Base-by-base conservation (phyloP, 2,888 invertebrate genomes). In the Sinotaia quadrata region DNA sequence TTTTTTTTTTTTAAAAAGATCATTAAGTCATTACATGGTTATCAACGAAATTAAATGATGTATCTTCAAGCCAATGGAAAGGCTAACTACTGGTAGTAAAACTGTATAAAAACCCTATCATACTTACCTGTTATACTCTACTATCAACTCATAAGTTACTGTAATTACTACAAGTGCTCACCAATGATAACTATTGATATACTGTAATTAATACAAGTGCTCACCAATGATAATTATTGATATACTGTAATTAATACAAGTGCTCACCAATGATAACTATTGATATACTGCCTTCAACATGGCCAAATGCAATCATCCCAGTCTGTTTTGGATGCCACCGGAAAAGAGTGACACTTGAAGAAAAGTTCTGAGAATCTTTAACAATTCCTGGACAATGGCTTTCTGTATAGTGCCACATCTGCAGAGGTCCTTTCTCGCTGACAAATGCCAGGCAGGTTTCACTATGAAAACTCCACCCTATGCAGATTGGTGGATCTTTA, bases 241-340 rank as follows among this genome's bases (percentile, higher is more conserved):
- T 21, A 47, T 24, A 47, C 3, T 12, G 47, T 21, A 4, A 7
- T 5, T 47, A 21, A 47, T 21, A 47, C 18, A 47, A 15, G n/a
- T 15, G 65, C 75, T 74, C 61, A 86, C 88, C 87, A 75, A 82
- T 72, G 36, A 72, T 69, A 62, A 84, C 78, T 34, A 87, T 68
- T n/a, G 88, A 87, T 21, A 89, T 62, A 52, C 84, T 84, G 24
- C 89, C 89, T 80, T 89, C 84, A 27, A 70, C 74, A 70, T 88
- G 88, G 1, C 89, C 89, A 57, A 88, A 75, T 4, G 79, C 87
- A 21, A 89, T 74, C 69, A 85, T 81, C 7, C 84, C 85, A 8
- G 71, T 71, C 37, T 79, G 78, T 65, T 80, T 78, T 2, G 75
- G 84, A 75, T 89, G 88, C 87, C 88, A 88, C 36, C 84, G 77